Evolutionary conservation across 2,113 vertebrate species (phyloP), one percentile per base, ranked within the genome.

Genomic region (Archocentrus centrarchus): DNA sequence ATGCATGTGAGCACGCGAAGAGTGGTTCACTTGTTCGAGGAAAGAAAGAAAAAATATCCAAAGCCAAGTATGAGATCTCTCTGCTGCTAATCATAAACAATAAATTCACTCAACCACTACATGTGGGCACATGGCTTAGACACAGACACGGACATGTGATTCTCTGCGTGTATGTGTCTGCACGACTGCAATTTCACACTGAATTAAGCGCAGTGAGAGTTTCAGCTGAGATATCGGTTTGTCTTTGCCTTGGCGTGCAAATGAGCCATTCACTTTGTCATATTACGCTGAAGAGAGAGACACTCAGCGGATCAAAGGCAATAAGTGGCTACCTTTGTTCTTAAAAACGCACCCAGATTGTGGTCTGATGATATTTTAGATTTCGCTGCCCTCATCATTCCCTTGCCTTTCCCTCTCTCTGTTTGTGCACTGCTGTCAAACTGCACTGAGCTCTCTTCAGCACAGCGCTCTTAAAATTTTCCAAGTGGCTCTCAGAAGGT

Each of bases 141-240:
- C 53, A 73, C 57, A 63, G 22, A n/a, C 84, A 47, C 1, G 22
- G 77, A 80, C 77, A 75, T 86, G 76, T 24, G 76, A 89, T 59
- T 66, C 41, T 62, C 68, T 20, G 22, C 76, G 59, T 50, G 24
- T 81, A 47, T 47, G 47, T 60, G 63, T 85, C 35, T 10, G 9
- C 37, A 63, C 2, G 11, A 22, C 64, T 82, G 79, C 47, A 89
- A 91, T 91, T 93, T 95, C 89, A 93, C 91, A 86, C 90, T 80
- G 84, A 93, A 92, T 93, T 92, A 88, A 90, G 59, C 91, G 59
- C 59, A 44, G 80, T 80, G 22, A 83, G 79, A 81, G 82, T 90
- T 89, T 86, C 88, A 75, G 81, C 60, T 32, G 77, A 82, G 86
- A 82, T 85, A 85, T 78, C 20, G 4, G 55, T 77, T 90, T 75